Evolutionary conservation across 2,113 vertebrate species (phyloP), one percentile per base, ranked within the genome.

Genomic region (Pelecanus crispus): DNA sequence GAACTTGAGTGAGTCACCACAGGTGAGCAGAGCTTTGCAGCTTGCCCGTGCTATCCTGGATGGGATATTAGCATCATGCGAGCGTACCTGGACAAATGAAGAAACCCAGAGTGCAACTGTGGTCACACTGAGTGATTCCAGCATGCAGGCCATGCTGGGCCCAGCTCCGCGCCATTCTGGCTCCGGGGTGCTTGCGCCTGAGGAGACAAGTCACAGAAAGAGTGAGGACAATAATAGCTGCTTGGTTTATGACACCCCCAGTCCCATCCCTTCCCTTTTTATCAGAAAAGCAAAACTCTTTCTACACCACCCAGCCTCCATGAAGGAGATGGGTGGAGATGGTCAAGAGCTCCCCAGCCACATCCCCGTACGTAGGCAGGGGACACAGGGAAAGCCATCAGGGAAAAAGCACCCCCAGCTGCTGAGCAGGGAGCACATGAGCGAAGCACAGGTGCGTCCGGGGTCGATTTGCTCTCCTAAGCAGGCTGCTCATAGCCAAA

Each of bases 401-500:
- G n/a, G 61, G 42, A 44, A n/a, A 68, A 81, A 65, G 61, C 13
- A 11, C 2, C 3, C 31, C 34, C 75, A 78, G 49, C 74, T 11
- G 2, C 75, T 34, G 81, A 34, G 24, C 28, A 59, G 17, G 47
- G 66, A 90, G 58, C 1, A 0, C 42, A 21, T 3, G 1, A 89
- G 47, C 11, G 44, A 66, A 88, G 49, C 61, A 61, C 4, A 2
- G 67, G 59, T 9, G 7, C 1, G 16, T 53, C 84, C 3, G 6
- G 81, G 61, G 68, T 86, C 17, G n/a, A 28, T 83, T 78, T 78
- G 75, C 82, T 91, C 96, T 65, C 63, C 34, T 38, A 28, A 84
- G 47, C 4, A 0, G 15, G 86, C 82, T 86, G 92, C 94, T 96
- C 15, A 0, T 89, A 77, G 93, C 86, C 96, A 88, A 94, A 79